phyloP scores from a whole-genome alignment of 92 coral and sea anemone species.

The Muricea muricata region DNA sequence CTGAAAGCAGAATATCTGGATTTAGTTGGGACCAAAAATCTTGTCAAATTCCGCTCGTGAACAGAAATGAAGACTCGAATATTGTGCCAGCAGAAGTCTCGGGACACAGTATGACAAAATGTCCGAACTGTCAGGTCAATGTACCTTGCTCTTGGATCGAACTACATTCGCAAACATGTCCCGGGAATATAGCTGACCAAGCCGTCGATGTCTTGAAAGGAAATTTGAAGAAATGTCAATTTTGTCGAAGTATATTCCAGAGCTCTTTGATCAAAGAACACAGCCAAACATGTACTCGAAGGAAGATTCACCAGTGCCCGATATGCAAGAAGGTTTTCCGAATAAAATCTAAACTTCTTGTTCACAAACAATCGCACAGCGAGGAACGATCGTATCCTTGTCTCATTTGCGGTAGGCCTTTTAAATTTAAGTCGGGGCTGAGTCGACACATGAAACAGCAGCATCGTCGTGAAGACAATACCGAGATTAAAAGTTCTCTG shows the following conservation, averaged over 20 bases:
- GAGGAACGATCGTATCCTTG: neutral
- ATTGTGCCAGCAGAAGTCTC: too few species aligned
- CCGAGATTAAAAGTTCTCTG: neutral
- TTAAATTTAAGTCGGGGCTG: neutral
- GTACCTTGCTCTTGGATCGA: neutral
- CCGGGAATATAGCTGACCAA: neutral
- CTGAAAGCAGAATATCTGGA: too few species aligned
- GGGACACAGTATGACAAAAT: neutral
- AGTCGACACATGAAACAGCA: neutral
- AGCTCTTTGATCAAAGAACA: neutral
- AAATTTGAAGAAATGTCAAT: neutral
- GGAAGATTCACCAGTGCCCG: neutral
- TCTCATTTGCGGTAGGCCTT: neutral
- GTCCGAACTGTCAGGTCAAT: neutral
- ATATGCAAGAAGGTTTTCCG: neutral
- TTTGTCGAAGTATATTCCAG: neutral
- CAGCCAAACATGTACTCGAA: neutral
- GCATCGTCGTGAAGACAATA: neutral
- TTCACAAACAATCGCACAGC: neutral
- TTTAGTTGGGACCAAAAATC: too few species aligned
- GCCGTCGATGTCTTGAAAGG: neutral
- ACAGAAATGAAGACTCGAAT: too few species aligned
- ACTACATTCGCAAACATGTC: neutral
- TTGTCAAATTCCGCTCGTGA: too few species aligned
- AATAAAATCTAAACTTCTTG: neutral